phyloP scores from a whole-genome alignment of 2,888 invertebrate genomes.

The Mycogona germanica region DNA sequence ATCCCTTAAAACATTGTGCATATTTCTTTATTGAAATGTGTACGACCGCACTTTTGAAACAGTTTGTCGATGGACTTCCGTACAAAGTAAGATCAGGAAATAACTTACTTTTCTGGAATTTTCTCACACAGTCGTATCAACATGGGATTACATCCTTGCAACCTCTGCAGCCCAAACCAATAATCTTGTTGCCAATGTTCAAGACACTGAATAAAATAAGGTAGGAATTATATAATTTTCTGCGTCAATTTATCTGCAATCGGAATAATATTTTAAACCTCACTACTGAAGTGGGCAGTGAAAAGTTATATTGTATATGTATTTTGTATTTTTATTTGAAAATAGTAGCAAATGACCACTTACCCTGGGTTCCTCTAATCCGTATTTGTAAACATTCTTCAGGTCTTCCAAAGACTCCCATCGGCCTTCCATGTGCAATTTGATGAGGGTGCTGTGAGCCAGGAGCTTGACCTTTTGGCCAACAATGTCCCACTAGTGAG shows the following conservation, averaged over 20 bases:
- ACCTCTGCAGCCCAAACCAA: constrained; percentile 37
- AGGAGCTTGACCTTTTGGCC: constrained; percentile 25
- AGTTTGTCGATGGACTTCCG: too few relatives aligned
- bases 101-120: constrained; percentile 37
- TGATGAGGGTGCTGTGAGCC: constrained; percentile 23
- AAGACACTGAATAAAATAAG: constrained; percentile 23
- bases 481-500: constrained; percentile 29
- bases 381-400: constrained; percentile 32
- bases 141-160: constrained; percentile 38
- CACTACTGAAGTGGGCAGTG: too few relatives aligned
- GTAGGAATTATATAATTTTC: not conserved
- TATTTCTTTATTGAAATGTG: too few relatives aligned
- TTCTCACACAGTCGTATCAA: constrained; percentile 34
- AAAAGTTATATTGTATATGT: too few relatives aligned
- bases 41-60: too few relatives aligned
- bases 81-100: too few relatives aligned
- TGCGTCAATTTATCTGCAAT: not conserved
- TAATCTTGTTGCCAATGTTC: constrained; percentile 33
- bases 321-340: too few relatives aligned
- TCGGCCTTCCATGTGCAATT: constrained; percentile 26
- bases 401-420: constrained; percentile 34
- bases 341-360: too few relatives aligned
- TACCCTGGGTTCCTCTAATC: constrained; percentile 25
- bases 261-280: too few relatives aligned
- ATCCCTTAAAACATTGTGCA: too few relatives aligned